These are phyloP conservation scores for Epinephelus lanceolatus DNA, from an alignment of 2,113 vertebrate species.

Conservation along the genomic window DNA sequence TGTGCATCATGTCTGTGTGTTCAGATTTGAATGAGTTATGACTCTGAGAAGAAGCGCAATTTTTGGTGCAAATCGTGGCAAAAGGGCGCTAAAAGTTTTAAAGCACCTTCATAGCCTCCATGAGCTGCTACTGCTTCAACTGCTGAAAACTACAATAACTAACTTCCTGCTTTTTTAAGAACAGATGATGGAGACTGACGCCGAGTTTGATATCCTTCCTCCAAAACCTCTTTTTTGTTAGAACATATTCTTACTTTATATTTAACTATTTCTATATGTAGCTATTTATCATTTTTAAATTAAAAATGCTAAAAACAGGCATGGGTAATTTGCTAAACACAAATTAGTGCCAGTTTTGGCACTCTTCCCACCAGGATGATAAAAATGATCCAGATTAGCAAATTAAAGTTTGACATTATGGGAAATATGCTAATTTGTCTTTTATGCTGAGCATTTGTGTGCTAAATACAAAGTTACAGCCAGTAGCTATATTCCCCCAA, in stretches of 20 bases:
- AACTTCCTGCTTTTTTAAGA: not conserved
- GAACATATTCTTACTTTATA: not conserved
- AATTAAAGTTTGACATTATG: not conserved
- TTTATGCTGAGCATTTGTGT: not conserved
- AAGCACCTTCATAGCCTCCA: not conserved
- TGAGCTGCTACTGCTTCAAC: conserved; percentile 1
- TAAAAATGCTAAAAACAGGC: not conserved
- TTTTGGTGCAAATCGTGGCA: not conserved
- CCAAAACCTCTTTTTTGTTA: not conserved
- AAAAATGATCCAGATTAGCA: not conserved
- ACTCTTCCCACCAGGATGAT: not conserved
- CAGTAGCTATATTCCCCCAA: not conserved
- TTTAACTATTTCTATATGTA: not conserved
- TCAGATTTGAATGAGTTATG: not conserved
- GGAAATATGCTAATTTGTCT: not conserved
- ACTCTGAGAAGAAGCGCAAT: not conserved
- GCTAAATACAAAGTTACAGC: not conserved
- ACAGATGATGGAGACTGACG: not conserved
- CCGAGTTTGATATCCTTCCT: not conserved
- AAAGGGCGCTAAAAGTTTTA: not conserved
- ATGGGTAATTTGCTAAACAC: not conserved
- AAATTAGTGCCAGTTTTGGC: not conserved
- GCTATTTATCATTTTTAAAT: not conserved
- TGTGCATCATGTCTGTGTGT: not conserved
- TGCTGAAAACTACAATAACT: not conserved